These are phyloP conservation scores for Ips typographus DNA, from an alignment of 1,140 invertebrate species.

Conservation along the genomic window DNA sequence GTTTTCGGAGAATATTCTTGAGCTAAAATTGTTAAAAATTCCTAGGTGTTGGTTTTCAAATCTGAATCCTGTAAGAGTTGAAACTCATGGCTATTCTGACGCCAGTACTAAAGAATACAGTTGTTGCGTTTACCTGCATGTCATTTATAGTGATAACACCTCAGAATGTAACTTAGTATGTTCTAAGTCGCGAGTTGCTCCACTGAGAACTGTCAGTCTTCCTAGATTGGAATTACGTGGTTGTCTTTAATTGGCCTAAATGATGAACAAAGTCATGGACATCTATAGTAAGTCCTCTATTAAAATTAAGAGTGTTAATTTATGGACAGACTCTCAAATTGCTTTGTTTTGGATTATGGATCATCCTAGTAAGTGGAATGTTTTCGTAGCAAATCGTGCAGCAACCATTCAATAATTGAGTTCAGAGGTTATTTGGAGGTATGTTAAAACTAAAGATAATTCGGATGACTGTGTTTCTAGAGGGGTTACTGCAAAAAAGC, in stretches of 20 bases:
- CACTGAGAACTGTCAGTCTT: constrained; percentile 34
- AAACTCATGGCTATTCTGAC: too few relatives aligned
- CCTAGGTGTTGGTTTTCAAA: too few relatives aligned
- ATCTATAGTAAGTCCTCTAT: neutral
- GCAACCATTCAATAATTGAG: constrained; percentile 40
- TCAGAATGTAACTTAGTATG: constrained; percentile 32
- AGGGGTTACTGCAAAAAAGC: constrained; percentile 28
- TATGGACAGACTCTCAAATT: constrained; percentile 38
- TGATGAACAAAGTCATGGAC: constrained; percentile 37
- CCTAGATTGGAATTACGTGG: constrained; percentile 42
- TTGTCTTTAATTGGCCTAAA: constrained; percentile 40
- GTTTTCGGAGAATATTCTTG: too few relatives aligned
- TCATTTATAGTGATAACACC: neutral
- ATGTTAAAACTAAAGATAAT: constrained; percentile 41
- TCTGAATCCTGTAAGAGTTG: too few relatives aligned
- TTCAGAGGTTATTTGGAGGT: constrained; percentile 34
- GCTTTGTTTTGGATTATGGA: constrained; percentile 21
- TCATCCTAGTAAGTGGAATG: constrained; percentile 16
- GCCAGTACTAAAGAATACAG: too few relatives aligned
- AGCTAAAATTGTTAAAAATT: too few relatives aligned
- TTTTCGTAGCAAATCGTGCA: constrained; percentile 42
- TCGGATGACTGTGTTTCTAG: constrained; percentile 41
- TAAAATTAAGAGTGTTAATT: neutral
- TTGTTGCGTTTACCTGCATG: too few relatives aligned
- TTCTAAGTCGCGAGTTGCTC: constrained; percentile 46